A percentile compares a stretch with the other conserved stretches of the same genome.
These are phyloP conservation scores for Hypomesus transpacificus DNA, from an alignment of 2,113 vertebrate genomes.

Conservation along the genomic window DNA sequence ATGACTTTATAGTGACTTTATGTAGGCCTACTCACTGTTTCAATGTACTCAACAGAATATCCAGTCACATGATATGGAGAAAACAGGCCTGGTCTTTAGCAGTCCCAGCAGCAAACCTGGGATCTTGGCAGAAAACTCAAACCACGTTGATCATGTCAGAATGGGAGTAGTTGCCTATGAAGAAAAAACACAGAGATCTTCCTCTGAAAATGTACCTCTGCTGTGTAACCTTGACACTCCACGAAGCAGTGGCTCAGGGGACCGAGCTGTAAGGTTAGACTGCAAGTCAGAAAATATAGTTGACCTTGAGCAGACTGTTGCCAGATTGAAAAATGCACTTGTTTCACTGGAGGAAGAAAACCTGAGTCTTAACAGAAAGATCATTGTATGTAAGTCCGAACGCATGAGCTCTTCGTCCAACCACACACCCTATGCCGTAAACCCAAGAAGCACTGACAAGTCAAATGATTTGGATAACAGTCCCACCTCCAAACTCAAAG, in stretches of 20 bases:
- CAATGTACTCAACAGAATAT: too few species aligned
- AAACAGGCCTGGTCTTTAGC: background rate
- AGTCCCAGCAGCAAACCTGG: background rate
- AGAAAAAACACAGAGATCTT: slow-evolving; percentile 37
- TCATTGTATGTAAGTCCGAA: slow-evolving; percentile 20
- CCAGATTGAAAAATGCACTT: slow-evolving; percentile 24
- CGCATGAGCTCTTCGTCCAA: background rate
- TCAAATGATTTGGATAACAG: slow-evolving; percentile 6
- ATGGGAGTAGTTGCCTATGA: background rate
- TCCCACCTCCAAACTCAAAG: slow-evolving; percentile 36
- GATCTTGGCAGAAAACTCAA: background rate
- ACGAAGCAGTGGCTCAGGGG: too few species aligned
- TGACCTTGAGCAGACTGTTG: slow-evolving; percentile 47
- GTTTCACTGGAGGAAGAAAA: slow-evolving; percentile 46
- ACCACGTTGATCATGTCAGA: background rate
- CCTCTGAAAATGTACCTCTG: background rate
- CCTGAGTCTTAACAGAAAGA: slow-evolving; percentile 53
- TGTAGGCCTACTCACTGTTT: too few species aligned
- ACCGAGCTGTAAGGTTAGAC: slow-evolving; percentile 21
- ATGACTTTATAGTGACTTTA: too few species aligned
- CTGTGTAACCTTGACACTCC: background rate
- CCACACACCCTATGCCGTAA: background rate
- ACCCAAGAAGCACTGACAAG: background rate
- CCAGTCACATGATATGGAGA: background rate
- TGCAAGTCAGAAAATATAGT: slow-evolving; percentile 53